These are phyloP conservation scores for Rhinogobio ventralis DNA, from an alignment of 2,797 vertebrate species.

Conservation along the genomic window DNA sequence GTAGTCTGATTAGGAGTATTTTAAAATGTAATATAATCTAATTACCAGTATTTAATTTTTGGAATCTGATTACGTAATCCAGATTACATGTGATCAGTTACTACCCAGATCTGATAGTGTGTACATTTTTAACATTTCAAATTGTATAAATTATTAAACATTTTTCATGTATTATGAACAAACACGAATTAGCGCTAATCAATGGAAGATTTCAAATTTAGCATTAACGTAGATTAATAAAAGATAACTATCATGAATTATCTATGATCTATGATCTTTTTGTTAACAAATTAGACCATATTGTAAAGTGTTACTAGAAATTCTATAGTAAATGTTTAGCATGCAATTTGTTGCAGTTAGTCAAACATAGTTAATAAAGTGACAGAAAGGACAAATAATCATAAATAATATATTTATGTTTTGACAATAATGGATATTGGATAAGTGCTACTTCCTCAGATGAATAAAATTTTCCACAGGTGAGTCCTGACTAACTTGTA, in stretches of 20 bases:
- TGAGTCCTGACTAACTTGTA: neutral
- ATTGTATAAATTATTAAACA: neutral
- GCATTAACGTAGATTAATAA: neutral
- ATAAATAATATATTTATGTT: neutral
- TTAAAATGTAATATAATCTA: no score
- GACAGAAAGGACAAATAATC: neutral
- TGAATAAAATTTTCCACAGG: neutral
- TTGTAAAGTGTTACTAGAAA: neutral
- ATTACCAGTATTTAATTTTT: no score
- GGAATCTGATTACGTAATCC: no score
- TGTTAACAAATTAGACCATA: neutral
- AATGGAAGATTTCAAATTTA: neutral
- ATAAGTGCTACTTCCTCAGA: neutral
- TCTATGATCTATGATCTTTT: neutral
- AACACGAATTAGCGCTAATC: neutral
- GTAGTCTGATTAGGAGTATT: no score
- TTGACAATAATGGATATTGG: neutral
- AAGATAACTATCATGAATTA: neutral
- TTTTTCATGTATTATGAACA: neutral
- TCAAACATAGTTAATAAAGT: neutral
- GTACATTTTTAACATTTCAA: neutral
- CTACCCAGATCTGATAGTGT: no score
- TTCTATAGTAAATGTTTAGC: neutral
- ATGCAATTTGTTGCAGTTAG: neutral
- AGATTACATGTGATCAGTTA: no score